Evolutionary conservation across 2,797 vertebrate species (phyloP).

Genomic region (Sebastes dallii): DNA sequence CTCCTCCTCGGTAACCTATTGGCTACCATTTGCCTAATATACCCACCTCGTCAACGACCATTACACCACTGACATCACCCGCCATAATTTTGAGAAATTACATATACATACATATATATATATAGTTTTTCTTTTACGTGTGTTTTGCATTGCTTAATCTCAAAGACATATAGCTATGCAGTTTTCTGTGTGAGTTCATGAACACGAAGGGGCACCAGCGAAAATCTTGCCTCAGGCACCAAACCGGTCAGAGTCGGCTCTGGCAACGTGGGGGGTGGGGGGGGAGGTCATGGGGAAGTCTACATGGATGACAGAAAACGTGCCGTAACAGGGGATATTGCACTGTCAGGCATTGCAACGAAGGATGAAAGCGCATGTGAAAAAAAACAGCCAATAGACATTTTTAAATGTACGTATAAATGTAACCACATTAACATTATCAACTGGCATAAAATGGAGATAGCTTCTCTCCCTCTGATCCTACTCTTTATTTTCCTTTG

Average conservation of each 20-base stretch:
- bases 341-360: background rate
- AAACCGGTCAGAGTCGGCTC: background rate
- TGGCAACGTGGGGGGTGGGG: background rate
- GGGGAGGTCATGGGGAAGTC: background rate
- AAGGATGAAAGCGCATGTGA: background rate
- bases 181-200: no score
- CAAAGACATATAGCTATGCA: no score
- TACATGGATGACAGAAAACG: background rate
- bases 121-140: no score
- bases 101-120: no score
- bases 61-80: no score
- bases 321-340: background rate
- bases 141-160: rapidly evolving
- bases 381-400: background rate
- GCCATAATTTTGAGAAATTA: no score
- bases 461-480: background rate
- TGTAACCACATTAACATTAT: background rate
- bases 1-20: no score
- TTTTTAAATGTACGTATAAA: background rate
- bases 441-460: background rate
- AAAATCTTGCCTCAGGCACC: background rate
- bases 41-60: no score
- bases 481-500: background rate
- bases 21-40: no score
- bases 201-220: background rate